These are phyloP conservation scores for Gastracanthus pulcherrimus DNA, from an alignment of 2,888 invertebrate species.

Conservation along the genomic window DNA sequence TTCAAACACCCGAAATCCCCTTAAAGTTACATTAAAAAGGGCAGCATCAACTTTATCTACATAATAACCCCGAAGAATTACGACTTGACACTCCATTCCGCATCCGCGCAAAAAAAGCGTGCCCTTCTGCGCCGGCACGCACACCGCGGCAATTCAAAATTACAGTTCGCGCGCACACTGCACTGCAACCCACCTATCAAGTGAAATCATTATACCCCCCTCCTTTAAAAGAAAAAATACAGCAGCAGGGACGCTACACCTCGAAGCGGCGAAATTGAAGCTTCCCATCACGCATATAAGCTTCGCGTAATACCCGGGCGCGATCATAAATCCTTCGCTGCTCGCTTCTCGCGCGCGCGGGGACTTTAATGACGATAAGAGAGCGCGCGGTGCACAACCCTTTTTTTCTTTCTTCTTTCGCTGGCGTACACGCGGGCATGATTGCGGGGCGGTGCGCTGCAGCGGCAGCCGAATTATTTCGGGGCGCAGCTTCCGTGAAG, in stretches of 20 bases:
- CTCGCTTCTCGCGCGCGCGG: neutral
- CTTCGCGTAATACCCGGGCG: neutral
- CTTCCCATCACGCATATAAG: neutral
- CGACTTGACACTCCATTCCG: conserved; percentile 25
- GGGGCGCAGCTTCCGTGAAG: conserved; percentile 17
- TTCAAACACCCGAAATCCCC: neutral
- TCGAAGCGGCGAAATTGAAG: neutral
- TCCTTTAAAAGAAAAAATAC: neutral
- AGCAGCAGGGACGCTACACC: too few relatives aligned
- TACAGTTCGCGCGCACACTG: neutral
- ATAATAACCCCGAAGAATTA: conserved; percentile 32
- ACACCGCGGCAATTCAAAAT: conserved; percentile 13
- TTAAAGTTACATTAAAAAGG: neutral
- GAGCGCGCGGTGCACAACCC: neutral
- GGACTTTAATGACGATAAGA: conserved; percentile 41
- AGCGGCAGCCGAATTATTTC: too few relatives aligned
- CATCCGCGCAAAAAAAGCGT: neutral
- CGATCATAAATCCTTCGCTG: neutral
- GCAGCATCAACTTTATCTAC: neutral
- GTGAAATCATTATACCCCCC: conserved; percentile 28
- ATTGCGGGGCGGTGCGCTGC: too few relatives aligned
- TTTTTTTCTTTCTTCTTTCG: neutral
- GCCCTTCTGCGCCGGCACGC: neutral
- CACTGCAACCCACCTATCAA: neutral
- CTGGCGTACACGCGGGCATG: neutral